These are phyloP conservation scores for Sturnus vulgaris DNA, from an alignment of 2,113 vertebrate species.

Conservation along the genomic window DNA sequence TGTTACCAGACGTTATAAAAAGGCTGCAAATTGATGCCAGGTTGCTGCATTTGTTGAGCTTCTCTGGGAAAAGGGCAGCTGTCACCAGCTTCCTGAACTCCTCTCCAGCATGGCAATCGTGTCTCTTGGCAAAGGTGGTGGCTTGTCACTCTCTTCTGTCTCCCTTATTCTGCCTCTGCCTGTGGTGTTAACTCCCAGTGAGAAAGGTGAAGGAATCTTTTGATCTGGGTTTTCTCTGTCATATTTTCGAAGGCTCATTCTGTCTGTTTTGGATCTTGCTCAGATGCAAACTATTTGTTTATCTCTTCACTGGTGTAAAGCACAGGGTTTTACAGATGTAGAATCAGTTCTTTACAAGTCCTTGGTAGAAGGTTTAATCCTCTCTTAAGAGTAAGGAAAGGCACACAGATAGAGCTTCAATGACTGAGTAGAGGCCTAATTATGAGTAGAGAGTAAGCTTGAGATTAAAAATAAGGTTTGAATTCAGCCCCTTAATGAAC, in stretches of 20 bases:
- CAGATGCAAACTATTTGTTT: background rate
- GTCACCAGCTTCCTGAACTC: background rate
- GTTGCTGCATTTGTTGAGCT: background rate
- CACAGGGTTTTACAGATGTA: background rate
- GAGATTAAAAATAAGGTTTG: conserved; percentile 36
- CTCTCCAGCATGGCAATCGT: background rate
- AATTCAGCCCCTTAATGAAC: conserved; percentile 21
- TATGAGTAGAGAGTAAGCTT: background rate
- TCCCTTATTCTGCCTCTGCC: background rate
- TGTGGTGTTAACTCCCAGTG: background rate
- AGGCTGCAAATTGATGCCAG: background rate
- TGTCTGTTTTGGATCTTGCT: background rate
- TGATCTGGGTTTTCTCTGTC: background rate
- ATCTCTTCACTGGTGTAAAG: background rate
- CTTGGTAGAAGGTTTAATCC: conserved; percentile 20
- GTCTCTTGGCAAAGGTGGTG: background rate
- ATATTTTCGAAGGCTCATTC: background rate
- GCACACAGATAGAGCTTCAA: background rate
- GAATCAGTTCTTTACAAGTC: conserved; percentile 3
- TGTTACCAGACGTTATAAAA: background rate
- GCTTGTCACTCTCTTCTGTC: background rate
- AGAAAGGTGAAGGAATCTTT: background rate
- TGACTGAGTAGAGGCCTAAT: conserved; percentile 31
- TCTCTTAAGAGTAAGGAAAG: conserved; percentile 3
- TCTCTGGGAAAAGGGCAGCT: background rate